Base-by-base conservation (phyloP, 2,797 vertebrate species). In the Poecilia gillii region DNA sequence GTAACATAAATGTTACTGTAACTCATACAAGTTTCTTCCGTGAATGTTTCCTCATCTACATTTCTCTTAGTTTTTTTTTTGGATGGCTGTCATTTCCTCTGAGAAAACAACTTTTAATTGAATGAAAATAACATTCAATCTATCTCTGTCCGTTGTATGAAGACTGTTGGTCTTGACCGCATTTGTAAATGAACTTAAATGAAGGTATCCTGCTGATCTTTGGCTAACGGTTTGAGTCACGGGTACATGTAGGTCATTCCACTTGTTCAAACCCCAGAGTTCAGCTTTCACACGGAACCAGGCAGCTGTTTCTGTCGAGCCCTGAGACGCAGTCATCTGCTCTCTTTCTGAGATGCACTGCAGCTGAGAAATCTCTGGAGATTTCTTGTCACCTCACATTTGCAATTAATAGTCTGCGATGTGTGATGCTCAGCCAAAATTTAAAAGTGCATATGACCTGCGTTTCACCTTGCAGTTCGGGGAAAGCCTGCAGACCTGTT, bases 351-450 rank as follows among this genome's bases (percentile, higher is more conserved):
- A 82, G 87, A 87, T 84, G 64, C 70, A 81, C 82, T 5, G n/a
- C 70, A 82, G 90, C 81, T 84, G 77, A 82, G 73, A 74, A 79
- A 76, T 82, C 88, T 88, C 91, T 84, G 55, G 84, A 85, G 88
- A 87, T 84, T 51, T 55, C 83, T 89, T 92, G 89, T 85, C 82
- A 88, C 18, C 77, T 91, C 80, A 77, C 81, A 94, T 94, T 78
- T 83, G 72, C 84, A 90, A 87, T 88, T 81, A 92, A 92, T 83
- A 80, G 78, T 74, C 36, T 85, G 78, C 25, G 33, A 80, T 83
- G 82, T 83, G 81, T 85, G 87, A 88, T 82, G 82, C 85, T 86
- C 84, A 81, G 85, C 77, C 73, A 83, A 76, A 25, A 87, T 84
- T 81, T 84, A 88, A 76, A 81, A 87, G 77, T 45, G 36, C 84